phyloP scores from a whole-genome alignment of 2,888 invertebrate species.

The Ormyrus pomaceus region DNA sequence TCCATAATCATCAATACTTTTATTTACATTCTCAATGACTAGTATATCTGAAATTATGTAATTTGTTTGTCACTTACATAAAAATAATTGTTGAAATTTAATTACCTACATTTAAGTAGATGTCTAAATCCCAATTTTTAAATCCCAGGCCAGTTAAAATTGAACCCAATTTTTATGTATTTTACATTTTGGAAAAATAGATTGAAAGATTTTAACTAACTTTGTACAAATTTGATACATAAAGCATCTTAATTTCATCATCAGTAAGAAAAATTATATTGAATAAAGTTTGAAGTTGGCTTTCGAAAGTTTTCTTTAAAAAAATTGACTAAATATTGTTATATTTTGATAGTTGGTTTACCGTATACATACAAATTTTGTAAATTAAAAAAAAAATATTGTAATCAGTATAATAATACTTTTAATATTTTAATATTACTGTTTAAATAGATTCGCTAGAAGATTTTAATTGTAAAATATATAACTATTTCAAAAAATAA shows the following conservation, averaged over 20 bases:
- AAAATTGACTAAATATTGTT: constrained; percentile 60
- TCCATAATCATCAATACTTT: no score
- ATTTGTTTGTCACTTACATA: neutral
- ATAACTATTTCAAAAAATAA: no score
- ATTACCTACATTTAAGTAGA: constrained; percentile 79
- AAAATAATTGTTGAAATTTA: constrained; percentile 16
- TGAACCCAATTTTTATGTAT: constrained; percentile 84
- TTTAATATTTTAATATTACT: no score
- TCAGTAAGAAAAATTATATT: constrained; percentile 61
- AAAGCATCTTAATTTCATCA: constrained; percentile 60
- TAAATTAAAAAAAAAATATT: no score
- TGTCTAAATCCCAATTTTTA: constrained; percentile 84
- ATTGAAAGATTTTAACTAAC: constrained; percentile 62
- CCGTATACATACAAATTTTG: no score
- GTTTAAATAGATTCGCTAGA: no score
- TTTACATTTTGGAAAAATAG: constrained; percentile 66
- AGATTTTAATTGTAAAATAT: no score
- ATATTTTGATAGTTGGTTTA: neutral
- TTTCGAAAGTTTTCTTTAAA: constrained; percentile 61
- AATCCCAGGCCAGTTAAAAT: constrained; percentile 84
- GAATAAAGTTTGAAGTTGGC: constrained; percentile 63
- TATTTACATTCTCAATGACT: neutral
- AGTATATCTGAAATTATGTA: constrained; percentile 36
- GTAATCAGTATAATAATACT: no score
- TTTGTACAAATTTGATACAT: constrained; percentile 61